Conservation (phyloP, 2,797 vertebrate species). For the Graptemys geographica region DNA sequence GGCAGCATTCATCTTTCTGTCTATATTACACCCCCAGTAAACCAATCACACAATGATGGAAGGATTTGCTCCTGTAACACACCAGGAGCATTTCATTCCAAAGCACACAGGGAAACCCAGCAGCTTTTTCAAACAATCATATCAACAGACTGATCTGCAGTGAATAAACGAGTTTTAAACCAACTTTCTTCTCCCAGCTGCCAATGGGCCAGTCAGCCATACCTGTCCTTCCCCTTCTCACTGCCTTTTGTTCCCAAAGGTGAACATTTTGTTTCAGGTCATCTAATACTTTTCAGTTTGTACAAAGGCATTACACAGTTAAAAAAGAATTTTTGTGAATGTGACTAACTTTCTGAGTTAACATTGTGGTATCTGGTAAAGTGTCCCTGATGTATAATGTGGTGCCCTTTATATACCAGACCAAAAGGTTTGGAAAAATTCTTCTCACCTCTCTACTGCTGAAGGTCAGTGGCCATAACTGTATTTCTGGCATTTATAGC, state of each 20-base stretch:
- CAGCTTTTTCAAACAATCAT: conserved; percentile 13
- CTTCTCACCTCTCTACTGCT: conserved; percentile 49
- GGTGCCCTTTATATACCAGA: conserved; percentile 28
- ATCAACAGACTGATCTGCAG: neutral
- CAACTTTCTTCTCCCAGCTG: conserved; percentile 2
- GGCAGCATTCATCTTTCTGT: conserved; percentile 25
- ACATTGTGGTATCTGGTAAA: conserved; percentile 12
- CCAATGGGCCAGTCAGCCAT: neutral
- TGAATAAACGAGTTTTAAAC: neutral
- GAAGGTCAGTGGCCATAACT: conserved; percentile 56
- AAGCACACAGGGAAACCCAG: conserved; percentile 17
- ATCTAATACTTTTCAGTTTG: neutral
- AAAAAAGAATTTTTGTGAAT: neutral
- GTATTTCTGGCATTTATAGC: conserved; percentile 59
- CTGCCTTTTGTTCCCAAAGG: conserved; percentile 27
- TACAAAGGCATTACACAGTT: conserved; percentile 26
- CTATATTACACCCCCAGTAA: neutral
- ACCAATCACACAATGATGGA: neutral
- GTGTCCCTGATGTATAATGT: conserved; percentile 25
- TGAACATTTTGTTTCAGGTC: conserved; percentile 22
- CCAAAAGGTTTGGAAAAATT: conserved; percentile 31
- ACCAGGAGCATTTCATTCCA: neutral
- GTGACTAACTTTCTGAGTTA: neutral
- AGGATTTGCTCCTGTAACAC: conserved; percentile 30
- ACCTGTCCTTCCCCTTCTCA: neutral